A percentile compares a stretch with the other conserved stretches of the same genome.
phyloP scores from a whole-genome alignment of 2,797 vertebrate genomes.

The Myotis pilosus region DNA sequence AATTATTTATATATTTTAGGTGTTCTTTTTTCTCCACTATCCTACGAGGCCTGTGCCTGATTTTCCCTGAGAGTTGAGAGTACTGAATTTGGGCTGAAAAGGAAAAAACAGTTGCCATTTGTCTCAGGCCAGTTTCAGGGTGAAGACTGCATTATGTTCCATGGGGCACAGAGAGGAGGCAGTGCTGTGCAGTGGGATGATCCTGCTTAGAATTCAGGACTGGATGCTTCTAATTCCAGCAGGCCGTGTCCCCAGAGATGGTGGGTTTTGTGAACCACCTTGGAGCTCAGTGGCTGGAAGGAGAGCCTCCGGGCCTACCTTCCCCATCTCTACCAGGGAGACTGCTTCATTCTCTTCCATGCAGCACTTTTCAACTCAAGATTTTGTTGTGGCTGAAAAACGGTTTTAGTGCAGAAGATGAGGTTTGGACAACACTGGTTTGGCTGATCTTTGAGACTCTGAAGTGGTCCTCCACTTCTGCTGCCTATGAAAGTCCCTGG shows the following conservation, averaged over 20 bases:
- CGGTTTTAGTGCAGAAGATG: neutral
- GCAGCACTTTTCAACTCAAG: neutral
- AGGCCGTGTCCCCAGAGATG: no score
- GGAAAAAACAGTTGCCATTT: slow-evolving; percentile 73
- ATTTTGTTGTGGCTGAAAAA: neutral
- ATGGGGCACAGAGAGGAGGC: rapidly evolving
- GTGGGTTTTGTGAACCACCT: neutral
- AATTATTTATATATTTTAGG: slow-evolving; percentile 83
- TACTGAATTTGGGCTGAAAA: slow-evolving; percentile 59
- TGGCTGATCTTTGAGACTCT: neutral
- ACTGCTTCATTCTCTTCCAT: neutral
- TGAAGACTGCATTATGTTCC: neutral
- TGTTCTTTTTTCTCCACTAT: slow-evolving; percentile 74
- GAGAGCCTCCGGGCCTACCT: neutral
- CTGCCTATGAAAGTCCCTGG: neutral
- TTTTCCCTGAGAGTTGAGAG: slow-evolving; percentile 71
- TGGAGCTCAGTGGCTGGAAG: rapidly evolving
- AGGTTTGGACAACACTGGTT: neutral
- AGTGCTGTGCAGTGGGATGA: neutral
- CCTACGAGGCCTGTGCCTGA: slow-evolving; percentile 64
- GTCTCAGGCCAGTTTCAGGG: slow-evolving; percentile 26
- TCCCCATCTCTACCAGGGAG: neutral
- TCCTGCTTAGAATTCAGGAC: neutral
- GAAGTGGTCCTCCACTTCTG: neutral
- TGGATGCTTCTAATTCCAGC: neutral